Evolutionary conservation across 2,888 invertebrate species (phyloP), one percentile per base, ranked within the genome.

Genomic region (Limnephilus lunatus): DNA sequence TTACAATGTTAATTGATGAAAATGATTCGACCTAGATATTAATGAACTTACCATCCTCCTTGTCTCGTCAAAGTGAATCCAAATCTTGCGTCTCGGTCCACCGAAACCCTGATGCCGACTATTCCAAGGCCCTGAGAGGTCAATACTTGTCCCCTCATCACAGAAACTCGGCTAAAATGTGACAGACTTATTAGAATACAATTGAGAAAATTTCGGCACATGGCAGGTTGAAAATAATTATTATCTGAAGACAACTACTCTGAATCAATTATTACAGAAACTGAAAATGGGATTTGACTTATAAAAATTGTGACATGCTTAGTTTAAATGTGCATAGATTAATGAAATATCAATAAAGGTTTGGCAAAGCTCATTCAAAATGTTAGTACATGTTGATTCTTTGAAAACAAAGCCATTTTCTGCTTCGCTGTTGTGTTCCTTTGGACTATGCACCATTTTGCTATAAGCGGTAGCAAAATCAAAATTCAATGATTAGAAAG

Each of bases 91-190:
- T 99, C 99, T 94, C 97, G 97, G 96, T 99, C 98, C 94, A 99
- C 99, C 93, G 99, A 98, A 92, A 99, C 99, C 94, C 99, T 97
- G 95, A 99, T 99, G 95, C 99, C 99, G 95, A 99, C 98, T 96
- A 99, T 98, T 94, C 99, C 99, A 94, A 99, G 97, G 94, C 99
- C 99, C 96, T 99, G 99, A 93, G 98, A 98, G 93, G 99, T 98
- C 94, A 99, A 97, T 95, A 99, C 99, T 96, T 98, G 98, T 94
- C 99, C 99, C 95, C 99, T 97, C 97, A 99, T 99, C 95, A 99
- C 99, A 95, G 99, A 99, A 94, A 99, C 99, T 95, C 99, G 99
- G 97, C 99, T 99, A 97, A 96, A 96, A 96, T 94, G 83, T 92
- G 48, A 90, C 87, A 88, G 91, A 80, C 89, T 88, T 85, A 85